Percentiles rank a stretch among this genome's conserved stretches.
phyloP scores from a whole-genome alignment of 2,888 invertebrate genomes.

The Tachina grossa region DNA sequence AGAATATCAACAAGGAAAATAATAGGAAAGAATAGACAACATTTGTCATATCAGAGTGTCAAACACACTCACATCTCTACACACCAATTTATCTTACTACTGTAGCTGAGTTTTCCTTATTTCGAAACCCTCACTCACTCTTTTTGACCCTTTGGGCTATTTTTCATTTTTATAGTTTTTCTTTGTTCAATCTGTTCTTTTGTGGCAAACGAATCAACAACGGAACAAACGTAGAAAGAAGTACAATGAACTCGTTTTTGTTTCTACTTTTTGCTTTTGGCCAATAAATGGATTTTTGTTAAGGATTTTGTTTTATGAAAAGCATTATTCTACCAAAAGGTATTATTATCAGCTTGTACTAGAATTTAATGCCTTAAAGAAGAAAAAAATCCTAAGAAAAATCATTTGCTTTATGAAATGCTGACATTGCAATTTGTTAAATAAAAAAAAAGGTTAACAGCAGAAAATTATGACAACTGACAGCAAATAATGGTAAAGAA shows the following conservation, averaged over 20 bases:
- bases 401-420: not conserved
- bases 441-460: slow-evolving; percentile 38
- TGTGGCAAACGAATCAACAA: slow-evolving; percentile 8
- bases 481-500: not conserved
- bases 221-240: slow-evolving; percentile 40
- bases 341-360: slow-evolving; percentile 23
- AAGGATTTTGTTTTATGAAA: slow-evolving; percentile 19
- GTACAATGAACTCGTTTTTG: slow-evolving; percentile 58
- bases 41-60: slow-evolving; percentile 53
- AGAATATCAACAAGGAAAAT: slow-evolving; percentile 16
- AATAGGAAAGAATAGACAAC: slow-evolving; percentile 34
- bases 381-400: slow-evolving; percentile 26
- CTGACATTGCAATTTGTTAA: slow-evolving; percentile 39
- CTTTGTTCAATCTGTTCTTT: slow-evolving; percentile 26
- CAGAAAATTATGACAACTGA: not conserved
- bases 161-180: slow-evolving; percentile 48
- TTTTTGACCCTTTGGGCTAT: slow-evolving; percentile 52
- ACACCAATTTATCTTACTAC: slow-evolving; percentile 16
- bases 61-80: not conserved
- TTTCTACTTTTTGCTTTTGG: slow-evolving; percentile 42
- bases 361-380: slow-evolving; percentile 6
- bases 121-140: slow-evolving; percentile 37
- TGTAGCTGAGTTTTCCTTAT: slow-evolving; percentile 10
- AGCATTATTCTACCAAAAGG: slow-evolving; percentile 20
- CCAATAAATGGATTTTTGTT: slow-evolving; percentile 43